Evolutionary conservation across 2,113 vertebrate genomes (phyloP).

Genomic region (Passer domesticus): DNA sequence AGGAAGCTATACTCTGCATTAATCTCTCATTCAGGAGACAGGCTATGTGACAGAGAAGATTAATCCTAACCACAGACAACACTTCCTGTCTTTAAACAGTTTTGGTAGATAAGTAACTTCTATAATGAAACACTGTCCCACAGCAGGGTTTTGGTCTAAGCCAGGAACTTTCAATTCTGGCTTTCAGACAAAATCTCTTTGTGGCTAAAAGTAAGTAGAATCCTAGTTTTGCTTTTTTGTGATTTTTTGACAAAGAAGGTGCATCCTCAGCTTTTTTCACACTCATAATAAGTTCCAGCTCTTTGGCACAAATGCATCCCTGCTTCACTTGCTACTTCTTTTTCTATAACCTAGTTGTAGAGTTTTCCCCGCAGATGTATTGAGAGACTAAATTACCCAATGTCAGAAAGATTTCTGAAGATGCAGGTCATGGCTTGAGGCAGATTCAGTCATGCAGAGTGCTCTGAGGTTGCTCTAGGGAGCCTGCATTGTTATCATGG

Average conservation of each 20-base stretch:
- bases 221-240: neutral
- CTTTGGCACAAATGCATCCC: neutral
- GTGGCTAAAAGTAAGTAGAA: neutral
- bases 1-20: constrained; percentile 17
- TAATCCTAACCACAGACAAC: constrained; percentile 56
- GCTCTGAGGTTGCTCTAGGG: neutral
- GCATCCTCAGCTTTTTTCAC: neutral
- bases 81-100: constrained; percentile 62
- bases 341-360: neutral
- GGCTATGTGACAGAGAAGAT: constrained; percentile 48
- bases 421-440: neutral
- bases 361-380: neutral
- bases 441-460: neutral
- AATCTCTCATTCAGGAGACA: constrained; percentile 48
- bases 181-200: constrained; percentile 15
- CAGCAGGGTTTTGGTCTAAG: constrained; percentile 9
- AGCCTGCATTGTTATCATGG: neutral
- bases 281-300: neutral
- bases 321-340: neutral
- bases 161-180: constrained; percentile 34
- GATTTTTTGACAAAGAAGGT: neutral
- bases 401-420: constrained; percentile 20
- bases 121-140: constrained; percentile 30
- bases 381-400: neutral
- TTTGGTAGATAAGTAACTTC: constrained; percentile 50